Base-by-base conservation (phyloP, 2,888 invertebrate genomes). In the Megastigmus dorsalis region DNA sequence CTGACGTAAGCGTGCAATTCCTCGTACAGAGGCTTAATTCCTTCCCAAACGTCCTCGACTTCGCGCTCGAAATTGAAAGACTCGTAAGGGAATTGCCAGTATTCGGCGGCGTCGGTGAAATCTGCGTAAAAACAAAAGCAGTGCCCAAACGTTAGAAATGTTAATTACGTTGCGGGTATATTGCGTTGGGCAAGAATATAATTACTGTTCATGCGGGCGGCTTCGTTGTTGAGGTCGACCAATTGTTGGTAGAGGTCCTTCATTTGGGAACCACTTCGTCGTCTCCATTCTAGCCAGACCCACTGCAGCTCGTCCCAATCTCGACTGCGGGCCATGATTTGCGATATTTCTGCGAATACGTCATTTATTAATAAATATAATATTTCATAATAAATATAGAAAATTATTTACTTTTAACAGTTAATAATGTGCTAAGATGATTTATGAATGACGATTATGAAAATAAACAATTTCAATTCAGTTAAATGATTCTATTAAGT, bases 241-340 rank as follows among this genome's bases (percentile, higher is more conserved):
- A 96, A 89, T 86, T 96, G 95, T 75, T 95, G 94, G 81, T 93
- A 96, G 36, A 94, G 89, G 79, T 95, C 95, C 76, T 94, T 90
- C 85, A 95, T 92, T 81, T 94, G 91, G 69, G 93, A 91, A 0
- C 95, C 95, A 78, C 95, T 93, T 79, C 97, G 90, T 76, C 86
- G 79, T 80, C 97, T 91, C 95, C 97, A 98, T 85, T 96, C 95
- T 0, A 93, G 92, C 98, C 98, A 98, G 0, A 93, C 92, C 83
- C 95, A 93, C 81, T 94, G 93, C 71, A 98, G 89, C 85, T 97
- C 95, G 76, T 97, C 95, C 94, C 97, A 97, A 83, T 97, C 94
- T 59, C 95, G 89, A 80, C 93, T 93, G 73, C 90, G 90, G 0
- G 95, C 94, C 95, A 97, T 95, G 75, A 95, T 93, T 15, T 87